Base-by-base conservation (phyloP, 2,797 vertebrate genomes). In the Petrocephalus sullivani region DNA sequence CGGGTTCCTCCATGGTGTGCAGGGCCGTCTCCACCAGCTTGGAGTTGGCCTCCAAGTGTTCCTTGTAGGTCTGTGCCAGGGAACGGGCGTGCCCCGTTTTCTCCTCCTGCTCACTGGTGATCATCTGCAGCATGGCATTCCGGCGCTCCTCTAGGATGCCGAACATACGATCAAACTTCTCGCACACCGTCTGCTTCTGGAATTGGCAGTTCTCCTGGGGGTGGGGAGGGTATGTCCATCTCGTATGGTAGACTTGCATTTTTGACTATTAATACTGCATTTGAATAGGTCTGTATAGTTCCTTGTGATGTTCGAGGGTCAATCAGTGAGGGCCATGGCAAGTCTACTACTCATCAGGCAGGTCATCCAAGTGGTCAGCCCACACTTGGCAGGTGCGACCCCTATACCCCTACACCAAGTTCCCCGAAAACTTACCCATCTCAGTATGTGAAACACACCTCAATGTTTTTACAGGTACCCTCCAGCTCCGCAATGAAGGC, bases 171-270 rank as follows among this genome's bases (percentile, higher is more conserved):
- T 89, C 90, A 88, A 96, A 96, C 91, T 91, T 94, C 87, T 96
- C 95, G 41, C 93, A 92, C 75, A 96, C 91, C 0, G 46, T 93
- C 91, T 95, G 95, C 89, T 95, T 96, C 93, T 95, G 95, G 54
- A 86, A 91, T 86, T 89, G 91, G 86, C 92, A 89, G 88, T 94
- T 96, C 7, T 96, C 95, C 96, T 96, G 92, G 37, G 37, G 41
- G 41, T n/a, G 5, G 46, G 54, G 41, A 4, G 41, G 37, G 33
- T 16, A 78, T 37, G n/a, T 78, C 33, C 4, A n/a, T 78, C 19
- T 78, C 71, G 46, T 49, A 49, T 78, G 37, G 16, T n/a, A 49
- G 71, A 41, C 49, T 56, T 58, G 23, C 37, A 33, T 12, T 71
- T 23, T 53, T 14, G 1, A 33, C n/a, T 51, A 53, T 54, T 12